These are phyloP conservation scores for Punctoribates punctum DNA, from an alignment of 2,888 invertebrate species.

Conservation along the genomic window DNA sequence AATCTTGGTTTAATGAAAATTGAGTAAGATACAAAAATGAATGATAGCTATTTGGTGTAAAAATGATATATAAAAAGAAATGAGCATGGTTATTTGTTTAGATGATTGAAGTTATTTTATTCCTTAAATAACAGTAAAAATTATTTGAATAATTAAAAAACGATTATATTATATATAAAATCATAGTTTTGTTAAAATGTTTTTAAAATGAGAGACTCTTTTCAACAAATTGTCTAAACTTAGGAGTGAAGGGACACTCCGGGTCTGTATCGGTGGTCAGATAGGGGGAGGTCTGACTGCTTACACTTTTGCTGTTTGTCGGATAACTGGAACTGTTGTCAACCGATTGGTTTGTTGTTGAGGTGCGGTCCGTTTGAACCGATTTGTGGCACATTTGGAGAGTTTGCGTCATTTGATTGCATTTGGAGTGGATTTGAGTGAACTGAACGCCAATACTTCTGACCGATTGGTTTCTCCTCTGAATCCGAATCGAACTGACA, in stretches of 20 bases:
- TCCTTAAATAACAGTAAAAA: too few relatives aligned
- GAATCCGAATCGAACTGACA: conserved; percentile 1
- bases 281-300: not conserved
- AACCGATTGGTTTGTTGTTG: not conserved
- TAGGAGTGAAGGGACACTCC: conserved; percentile 6
- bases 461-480: not conserved
- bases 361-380: not conserved
- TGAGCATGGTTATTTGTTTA: too few relatives aligned
- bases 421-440: not conserved
- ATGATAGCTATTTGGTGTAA: too few relatives aligned
- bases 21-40: too few relatives aligned
- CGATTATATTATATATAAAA: not conserved
- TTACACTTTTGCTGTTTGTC: not conserved
- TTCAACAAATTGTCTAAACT: not conserved
- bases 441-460: conserved; percentile 21
- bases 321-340: not conserved
- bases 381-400: conserved; percentile 8
- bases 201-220: not conserved
- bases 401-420: conserved; percentile 24
- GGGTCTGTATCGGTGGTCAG: not conserved
- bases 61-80: too few relatives aligned
- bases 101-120: too few relatives aligned
- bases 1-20: too few relatives aligned
- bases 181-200: not conserved
- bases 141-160: too few relatives aligned